Evolutionary conservation across 2,888 invertebrate genomes (phyloP).

Genomic region (Agapostemon virescens): DNA sequence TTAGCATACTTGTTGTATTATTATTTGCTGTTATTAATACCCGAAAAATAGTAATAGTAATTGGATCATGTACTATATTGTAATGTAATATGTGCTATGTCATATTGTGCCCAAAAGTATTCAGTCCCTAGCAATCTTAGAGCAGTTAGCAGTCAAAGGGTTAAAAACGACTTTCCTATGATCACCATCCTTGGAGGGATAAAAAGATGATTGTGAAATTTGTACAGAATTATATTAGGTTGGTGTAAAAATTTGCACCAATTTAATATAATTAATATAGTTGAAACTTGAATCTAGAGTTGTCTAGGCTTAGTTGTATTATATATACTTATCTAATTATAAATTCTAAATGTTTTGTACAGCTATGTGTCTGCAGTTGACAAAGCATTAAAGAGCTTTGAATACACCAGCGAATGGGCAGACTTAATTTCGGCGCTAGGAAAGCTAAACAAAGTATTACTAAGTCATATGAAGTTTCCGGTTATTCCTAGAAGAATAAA

Average conservation of each 20-base stretch:
- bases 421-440: constrained; percentile 94
- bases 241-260: background rate
- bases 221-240: background rate
- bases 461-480: constrained; percentile 90
- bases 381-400: constrained; percentile 93
- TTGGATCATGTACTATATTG: too few relatives aligned
- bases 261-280: background rate
- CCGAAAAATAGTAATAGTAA: too few relatives aligned
- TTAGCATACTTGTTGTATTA: too few relatives aligned
- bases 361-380: constrained; percentile 90
- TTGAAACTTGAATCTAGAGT: background rate
- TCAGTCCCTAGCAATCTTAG: too few relatives aligned
- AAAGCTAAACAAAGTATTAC: constrained; percentile 93
- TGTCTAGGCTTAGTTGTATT: background rate
- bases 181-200: too few relatives aligned
- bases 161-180: background rate
- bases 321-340: background rate
- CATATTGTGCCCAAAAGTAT: too few relatives aligned
- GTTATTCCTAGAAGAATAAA: constrained; percentile 93
- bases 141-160: too few relatives aligned
- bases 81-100: too few relatives aligned
- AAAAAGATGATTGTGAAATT: background rate
- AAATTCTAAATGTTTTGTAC: constrained; percentile 48
- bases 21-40: too few relatives aligned
- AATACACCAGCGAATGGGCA: constrained; percentile 97